phyloP scores from a whole-genome alignment of 2,113 vertebrate genomes.

The Clarias batrachus region DNA sequence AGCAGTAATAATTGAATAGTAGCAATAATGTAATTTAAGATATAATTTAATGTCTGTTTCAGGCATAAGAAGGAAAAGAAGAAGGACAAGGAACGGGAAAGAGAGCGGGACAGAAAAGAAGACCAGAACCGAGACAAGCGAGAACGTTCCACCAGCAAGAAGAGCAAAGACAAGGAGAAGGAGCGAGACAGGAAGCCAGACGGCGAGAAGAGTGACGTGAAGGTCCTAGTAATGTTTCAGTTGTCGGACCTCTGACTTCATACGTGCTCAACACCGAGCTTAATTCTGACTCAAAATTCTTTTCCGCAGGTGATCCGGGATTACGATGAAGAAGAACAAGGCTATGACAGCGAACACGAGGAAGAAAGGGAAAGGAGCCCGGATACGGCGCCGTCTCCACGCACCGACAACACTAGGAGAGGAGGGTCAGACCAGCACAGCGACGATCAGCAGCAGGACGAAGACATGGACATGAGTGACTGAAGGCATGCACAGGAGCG shows the following conservation, averaged over 20 bases:
- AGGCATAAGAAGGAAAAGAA: constrained; percentile 99
- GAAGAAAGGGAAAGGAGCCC: constrained; percentile 78
- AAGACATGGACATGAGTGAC: constrained; percentile 99
- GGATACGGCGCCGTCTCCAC: constrained; percentile 75
- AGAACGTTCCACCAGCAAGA: constrained; percentile 89
- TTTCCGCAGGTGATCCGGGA: constrained; percentile 89
- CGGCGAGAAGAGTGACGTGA: constrained; percentile 90
- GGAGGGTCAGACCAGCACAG: constrained; percentile 89
- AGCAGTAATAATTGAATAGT: no score
- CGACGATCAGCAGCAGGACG: constrained; percentile 89
- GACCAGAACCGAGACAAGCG: constrained; percentile 81
- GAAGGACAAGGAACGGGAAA: constrained; percentile 94
- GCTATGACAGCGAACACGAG: constrained; percentile 94
- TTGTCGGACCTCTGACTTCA: not conserved
- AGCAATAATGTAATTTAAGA: not conserved
- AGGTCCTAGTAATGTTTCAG: constrained; percentile 69
- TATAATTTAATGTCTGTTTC: not conserved
- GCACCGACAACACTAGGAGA: constrained; percentile 70
- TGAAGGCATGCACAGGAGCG: constrained; percentile 61
- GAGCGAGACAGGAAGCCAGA: constrained; percentile 89
- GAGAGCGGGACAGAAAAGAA: constrained; percentile 79
- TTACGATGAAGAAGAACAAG: constrained; percentile 97
- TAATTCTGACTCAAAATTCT: no score
- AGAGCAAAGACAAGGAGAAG: constrained; percentile 94
- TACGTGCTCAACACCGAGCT: not conserved